Conservation (phyloP, 1,140 invertebrate genomes). For the Aphis gossypii region DNA sequence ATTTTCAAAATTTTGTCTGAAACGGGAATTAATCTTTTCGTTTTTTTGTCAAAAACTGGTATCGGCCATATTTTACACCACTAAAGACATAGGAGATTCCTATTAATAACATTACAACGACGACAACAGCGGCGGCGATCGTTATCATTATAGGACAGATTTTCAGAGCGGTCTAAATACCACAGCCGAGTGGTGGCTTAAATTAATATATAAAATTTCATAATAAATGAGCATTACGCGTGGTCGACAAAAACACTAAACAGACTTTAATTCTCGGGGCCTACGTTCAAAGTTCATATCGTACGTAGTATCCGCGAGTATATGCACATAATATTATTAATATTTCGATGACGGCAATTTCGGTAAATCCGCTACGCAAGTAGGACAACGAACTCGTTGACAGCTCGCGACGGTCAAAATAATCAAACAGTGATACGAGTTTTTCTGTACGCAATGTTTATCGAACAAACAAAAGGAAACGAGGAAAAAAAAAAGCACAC, state of each 20-base stretch:
- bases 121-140: too few species aligned
- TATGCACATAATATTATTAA: background rate
- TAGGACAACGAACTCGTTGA: background rate
- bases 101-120: background rate
- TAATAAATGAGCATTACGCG: background rate
- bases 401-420: background rate
- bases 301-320: background rate
- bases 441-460: background rate
- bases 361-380: background rate
- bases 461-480: background rate
- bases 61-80: background rate
- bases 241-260: background rate
- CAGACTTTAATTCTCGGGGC: background rate
- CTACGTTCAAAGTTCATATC: background rate
- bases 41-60: background rate
- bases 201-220: background rate
- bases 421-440: background rate
- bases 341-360: background rate
- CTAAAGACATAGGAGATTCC: background rate
- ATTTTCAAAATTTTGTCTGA: background rate
- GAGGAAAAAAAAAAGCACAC: background rate
- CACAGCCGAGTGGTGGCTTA: background rate
- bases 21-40: background rate
- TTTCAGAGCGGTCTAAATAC: background rate
- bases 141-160: background rate